phyloP scores from a whole-genome alignment of 2,113 vertebrate genomes.

The Chaetodon auriga region DNA sequence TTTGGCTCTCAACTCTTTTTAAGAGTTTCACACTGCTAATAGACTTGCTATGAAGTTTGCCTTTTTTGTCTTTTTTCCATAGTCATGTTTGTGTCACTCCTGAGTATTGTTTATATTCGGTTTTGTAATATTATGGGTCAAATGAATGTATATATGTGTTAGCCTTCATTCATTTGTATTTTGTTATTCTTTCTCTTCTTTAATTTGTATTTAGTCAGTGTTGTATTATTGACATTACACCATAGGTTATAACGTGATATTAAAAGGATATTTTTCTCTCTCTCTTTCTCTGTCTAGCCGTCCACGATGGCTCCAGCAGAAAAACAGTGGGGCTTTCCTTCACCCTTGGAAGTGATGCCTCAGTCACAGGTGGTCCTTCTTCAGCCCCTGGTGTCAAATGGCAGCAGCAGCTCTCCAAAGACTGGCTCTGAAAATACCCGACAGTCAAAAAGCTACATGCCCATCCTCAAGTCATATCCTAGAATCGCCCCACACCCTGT shows the following conservation, averaged over 20 bases:
- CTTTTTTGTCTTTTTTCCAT: not conserved
- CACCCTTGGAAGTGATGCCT: slow-evolving; percentile 89
- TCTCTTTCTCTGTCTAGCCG: slow-evolving; percentile 55
- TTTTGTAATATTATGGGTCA: too few species aligned
- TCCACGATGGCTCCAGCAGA: slow-evolving; percentile 71
- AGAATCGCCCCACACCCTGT: slow-evolving; percentile 91
- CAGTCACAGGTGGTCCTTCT: slow-evolving; percentile 90
- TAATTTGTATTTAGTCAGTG: not conserved
- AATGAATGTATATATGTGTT: too few species aligned
- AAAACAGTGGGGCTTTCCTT: slow-evolving; percentile 89
- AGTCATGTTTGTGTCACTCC: too few species aligned
- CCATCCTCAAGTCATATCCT: slow-evolving; percentile 90
- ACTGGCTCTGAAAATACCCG: slow-evolving; percentile 77
- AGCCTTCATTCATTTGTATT: too few species aligned
- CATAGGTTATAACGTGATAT: not conserved
- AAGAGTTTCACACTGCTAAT: not conserved
- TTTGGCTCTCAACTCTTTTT: not conserved
- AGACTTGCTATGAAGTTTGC: not conserved
- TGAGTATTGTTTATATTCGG: too few species aligned
- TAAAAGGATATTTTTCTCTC: not conserved
- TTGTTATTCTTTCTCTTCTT: too few species aligned
- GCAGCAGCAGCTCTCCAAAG: slow-evolving; percentile 69
- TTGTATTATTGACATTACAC: not conserved
- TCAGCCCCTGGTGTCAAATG: slow-evolving; percentile 85
- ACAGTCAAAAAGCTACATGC: slow-evolving; percentile 85